Evolutionary conservation across 2,888 invertebrate genomes (phyloP).

Genomic region (Atrina japonica): DNA sequence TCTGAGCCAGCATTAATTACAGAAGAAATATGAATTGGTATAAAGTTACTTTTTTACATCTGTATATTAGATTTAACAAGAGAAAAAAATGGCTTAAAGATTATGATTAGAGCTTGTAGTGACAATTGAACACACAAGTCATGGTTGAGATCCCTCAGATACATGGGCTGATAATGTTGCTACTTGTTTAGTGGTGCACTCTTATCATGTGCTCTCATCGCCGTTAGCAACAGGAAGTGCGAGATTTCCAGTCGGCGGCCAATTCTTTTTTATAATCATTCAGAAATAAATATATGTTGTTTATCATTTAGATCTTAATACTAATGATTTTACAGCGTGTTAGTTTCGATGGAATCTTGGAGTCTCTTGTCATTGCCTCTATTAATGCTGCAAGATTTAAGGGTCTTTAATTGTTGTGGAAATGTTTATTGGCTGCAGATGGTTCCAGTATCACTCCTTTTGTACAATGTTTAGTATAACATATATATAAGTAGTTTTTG

Average conservation of each 20-base stretch:
- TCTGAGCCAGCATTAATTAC: too few species aligned
- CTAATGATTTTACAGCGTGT: slow-evolving; percentile 14
- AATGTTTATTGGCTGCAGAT: too few species aligned
- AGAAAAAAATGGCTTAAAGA: too few species aligned
- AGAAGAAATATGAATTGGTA: too few species aligned
- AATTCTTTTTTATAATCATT: slow-evolving; percentile 11
- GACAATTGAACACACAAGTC: slow-evolving; percentile 17
- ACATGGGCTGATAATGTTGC: slow-evolving; percentile 16
- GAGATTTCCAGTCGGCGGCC: not conserved
- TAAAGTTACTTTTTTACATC: too few species aligned
- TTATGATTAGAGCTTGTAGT: not conserved
- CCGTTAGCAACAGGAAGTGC: slow-evolving; percentile 21
- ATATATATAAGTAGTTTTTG: too few species aligned
- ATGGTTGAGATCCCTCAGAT: slow-evolving; percentile 7
- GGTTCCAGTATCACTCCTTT: too few species aligned
- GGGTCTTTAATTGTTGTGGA: slow-evolving; percentile 1
- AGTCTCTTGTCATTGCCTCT: slow-evolving; percentile 1
- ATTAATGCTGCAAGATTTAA: slow-evolving; percentile 7
- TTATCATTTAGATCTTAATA: slow-evolving; percentile 23
- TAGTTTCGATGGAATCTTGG: slow-evolving; percentile 8
- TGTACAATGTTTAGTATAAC: too few species aligned
- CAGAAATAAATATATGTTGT: slow-evolving; percentile 19
- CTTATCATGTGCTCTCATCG: slow-evolving; percentile 20
- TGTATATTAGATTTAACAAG: too few species aligned
- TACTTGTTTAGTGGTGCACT: slow-evolving; percentile 9